Conservation (phyloP, 2,113 vertebrate species). For the Capreolus pygargus region DNA sequence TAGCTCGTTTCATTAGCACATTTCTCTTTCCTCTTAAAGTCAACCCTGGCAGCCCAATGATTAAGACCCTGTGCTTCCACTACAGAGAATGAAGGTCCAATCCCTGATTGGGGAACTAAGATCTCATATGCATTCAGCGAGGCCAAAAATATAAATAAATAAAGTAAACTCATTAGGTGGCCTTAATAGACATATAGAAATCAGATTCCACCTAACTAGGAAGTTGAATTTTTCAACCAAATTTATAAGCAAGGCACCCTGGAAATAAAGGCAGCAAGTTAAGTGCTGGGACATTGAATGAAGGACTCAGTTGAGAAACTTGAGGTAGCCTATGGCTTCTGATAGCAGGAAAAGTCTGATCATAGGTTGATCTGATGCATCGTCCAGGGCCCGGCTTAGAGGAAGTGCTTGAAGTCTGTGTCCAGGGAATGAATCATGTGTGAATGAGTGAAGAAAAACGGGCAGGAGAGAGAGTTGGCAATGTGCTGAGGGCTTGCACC, state of each 20-base stretch:
- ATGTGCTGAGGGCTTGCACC: neutral
- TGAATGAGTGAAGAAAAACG: neutral
- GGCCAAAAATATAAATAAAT: neutral
- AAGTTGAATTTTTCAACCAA: neutral
- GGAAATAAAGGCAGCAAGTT: neutral
- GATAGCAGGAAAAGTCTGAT: neutral
- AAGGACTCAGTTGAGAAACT: neutral
- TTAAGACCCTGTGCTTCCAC: neutral
- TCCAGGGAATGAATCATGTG: neutral
- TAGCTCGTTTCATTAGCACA: neutral
- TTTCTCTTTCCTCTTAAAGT: neutral
- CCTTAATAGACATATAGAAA: neutral
- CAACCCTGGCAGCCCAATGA: neutral
- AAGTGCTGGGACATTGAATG: neutral
- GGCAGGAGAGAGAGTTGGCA: neutral
- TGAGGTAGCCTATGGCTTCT: neutral
- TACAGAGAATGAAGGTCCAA: neutral
- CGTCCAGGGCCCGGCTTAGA: neutral
- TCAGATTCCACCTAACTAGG: neutral
- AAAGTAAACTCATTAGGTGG: neutral
- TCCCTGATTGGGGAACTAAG: neutral
- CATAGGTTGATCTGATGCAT: neutral
- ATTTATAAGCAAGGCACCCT: neutral
- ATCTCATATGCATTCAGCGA: neutral
- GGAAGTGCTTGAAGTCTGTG: neutral